Base-by-base conservation (phyloP, 2,888 invertebrate species). In the Trisateles emortualis region DNA sequence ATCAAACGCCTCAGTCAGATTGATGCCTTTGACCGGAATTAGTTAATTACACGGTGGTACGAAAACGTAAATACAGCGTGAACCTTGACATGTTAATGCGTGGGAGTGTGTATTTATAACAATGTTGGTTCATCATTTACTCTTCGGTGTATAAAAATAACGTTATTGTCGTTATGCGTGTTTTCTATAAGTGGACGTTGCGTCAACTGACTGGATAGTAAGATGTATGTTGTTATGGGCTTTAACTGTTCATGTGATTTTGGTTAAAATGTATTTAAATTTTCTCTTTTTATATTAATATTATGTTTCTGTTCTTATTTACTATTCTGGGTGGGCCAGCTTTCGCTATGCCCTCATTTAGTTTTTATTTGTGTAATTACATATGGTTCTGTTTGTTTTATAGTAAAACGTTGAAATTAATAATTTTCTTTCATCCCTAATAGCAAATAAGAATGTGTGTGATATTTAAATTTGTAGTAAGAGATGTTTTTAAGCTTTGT, bases 61-160 rank as follows among this genome's bases (percentile, higher is more conserved):
- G 76, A 74, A 81, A 79, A 76, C 70, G 78, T 79, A 78, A 81
- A 83, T 73, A 78, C 70, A 74, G 74, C 76, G 67, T 76, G 78
- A 81, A 85, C 89, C 90, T 90, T 90, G 90, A 88, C 86, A 88
- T 81, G 83, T 85, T 84, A 83, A 78, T 82, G 84, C 78, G 87
- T 83, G 79, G 85, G 86, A 74, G 80, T 61, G 55, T 51, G 68
- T 85, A 86, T 86, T 85, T 81, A 83, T 81, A 74, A 66, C 65
- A 49, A 41, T 50, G 65, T 50, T 55, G 46, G 55, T 45, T 54
- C 59, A 64, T 59, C 60, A 62, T 54, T 67, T 61, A 66, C 59
- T 61, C 43, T 64, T 56, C 54, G 52, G 66, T 45, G 52, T 51
- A 32, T 66, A 71, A 68, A 71, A 71, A 71, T 71, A 71, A 60